phyloP scores from a whole-genome alignment of 2,113 vertebrate genomes.

The Pterophyllum scalare region DNA sequence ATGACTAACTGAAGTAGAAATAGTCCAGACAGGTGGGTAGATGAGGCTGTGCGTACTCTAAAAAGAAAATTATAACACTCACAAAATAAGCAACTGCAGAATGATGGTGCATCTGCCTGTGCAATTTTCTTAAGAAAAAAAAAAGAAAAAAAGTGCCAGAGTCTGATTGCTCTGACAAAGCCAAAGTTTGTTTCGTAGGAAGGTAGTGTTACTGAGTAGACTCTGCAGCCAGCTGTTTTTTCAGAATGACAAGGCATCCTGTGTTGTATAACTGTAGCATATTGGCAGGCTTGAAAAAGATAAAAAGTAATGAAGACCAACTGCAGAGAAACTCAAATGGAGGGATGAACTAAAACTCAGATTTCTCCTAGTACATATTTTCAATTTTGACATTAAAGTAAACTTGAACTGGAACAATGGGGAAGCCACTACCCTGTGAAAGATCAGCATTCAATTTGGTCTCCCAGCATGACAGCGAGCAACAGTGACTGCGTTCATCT shows the following conservation, averaged over 20 bases:
- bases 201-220: not conserved
- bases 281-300: not conserved
- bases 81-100: not conserved
- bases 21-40: constrained; percentile 24
- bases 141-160: not conserved
- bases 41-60: constrained; percentile 15
- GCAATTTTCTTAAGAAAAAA: not conserved
- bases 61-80: constrained; percentile 13
- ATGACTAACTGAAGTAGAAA: constrained; percentile 33
- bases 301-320: not conserved
- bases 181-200: not conserved
- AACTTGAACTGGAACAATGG: constrained; percentile 26
- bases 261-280: not conserved
- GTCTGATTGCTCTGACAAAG: constrained; percentile 20
- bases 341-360: not conserved
- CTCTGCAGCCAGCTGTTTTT: constrained; percentile 25
- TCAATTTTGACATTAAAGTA: constrained; percentile 31
- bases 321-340: not conserved
- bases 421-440: constrained; percentile 39
- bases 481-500: constrained; percentile 48
- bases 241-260: not conserved
- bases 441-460: constrained; percentile 66
- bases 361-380: not conserved
- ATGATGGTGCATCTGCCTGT: not conserved
- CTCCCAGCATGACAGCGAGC: constrained; percentile 47